Percentiles rank a stretch among this genome's conserved stretches.
Conservation (phyloP, 37 sponge, comb jelly and placozoan genomes). For the Ianthella basta region DNA sequence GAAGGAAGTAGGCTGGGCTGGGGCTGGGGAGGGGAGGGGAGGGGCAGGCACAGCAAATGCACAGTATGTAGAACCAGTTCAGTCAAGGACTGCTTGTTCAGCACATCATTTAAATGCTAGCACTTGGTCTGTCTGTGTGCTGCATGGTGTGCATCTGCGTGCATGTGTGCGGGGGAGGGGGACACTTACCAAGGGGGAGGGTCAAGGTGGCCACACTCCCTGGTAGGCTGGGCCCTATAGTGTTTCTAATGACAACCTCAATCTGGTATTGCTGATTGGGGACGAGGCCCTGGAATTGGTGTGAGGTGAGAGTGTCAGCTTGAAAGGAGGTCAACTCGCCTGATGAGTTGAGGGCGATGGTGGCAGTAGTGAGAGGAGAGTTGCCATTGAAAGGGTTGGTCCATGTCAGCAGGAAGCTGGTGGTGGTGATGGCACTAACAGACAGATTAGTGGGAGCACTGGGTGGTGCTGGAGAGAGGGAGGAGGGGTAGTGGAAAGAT, state of each 20-base stretch:
- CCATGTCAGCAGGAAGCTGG: conserved; percentile 8
- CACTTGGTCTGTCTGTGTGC: too few relatives aligned
- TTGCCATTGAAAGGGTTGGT: conserved; percentile 26
- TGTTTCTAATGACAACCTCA: conserved; percentile 14
- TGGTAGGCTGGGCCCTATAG: conserved; percentile 3
- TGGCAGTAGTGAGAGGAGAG: conserved; percentile 19
- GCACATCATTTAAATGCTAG: too few relatives aligned
- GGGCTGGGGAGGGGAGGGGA: conserved; percentile 11
- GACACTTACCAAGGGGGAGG: conserved; percentile 41
- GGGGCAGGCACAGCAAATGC: too few relatives aligned
- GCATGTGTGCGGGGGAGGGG: too few relatives aligned
- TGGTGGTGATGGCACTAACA: not conserved
- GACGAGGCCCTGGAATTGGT: not conserved
- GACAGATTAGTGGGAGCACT: conserved; percentile 19
- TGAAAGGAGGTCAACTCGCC: not conserved
- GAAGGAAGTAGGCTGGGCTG: not conserved
- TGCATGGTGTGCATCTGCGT: not conserved
- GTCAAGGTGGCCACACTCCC: not conserved
- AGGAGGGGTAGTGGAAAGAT: too few relatives aligned
- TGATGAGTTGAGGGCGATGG: not conserved
- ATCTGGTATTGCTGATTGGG: conserved; percentile 20
- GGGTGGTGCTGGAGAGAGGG: conserved; percentile 46
- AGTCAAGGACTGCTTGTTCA: too few relatives aligned
- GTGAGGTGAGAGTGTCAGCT: not conserved
- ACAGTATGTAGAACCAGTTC: too few relatives aligned